A percentile compares a stretch with the other conserved stretches of the same genome.
Evolutionary conservation across 2,797 vertebrate genomes (phyloP).

Genomic region (Menidia menidia): DNA sequence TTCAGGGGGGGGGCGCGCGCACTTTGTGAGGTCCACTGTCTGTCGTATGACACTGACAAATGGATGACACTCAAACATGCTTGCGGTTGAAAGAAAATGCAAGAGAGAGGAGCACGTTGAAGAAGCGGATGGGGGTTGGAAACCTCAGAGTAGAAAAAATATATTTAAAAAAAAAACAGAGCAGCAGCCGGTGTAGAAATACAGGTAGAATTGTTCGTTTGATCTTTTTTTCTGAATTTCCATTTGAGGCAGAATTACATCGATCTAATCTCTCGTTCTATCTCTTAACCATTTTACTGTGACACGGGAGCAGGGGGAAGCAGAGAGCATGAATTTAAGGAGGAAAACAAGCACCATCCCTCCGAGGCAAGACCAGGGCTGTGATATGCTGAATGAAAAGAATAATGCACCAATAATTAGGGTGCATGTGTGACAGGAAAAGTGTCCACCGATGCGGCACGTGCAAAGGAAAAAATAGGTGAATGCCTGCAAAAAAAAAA

Average conservation of each 20-base stretch:
- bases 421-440: conserved; percentile 1
- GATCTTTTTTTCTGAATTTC: conserved; percentile 39
- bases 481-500: conserved; percentile 43
- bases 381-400: conserved; percentile 7
- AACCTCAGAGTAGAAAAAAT: conserved; percentile 3
- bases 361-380: background rate
- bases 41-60: conserved; percentile 71
- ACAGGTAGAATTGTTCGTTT: background rate
- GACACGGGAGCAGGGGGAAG: conserved; percentile 31
- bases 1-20: conserved; percentile 40
- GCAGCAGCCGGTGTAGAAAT: conserved; percentile 5
- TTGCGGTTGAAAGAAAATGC: conserved; percentile 67
- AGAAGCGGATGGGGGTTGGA: conserved; percentile 27
- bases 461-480: background rate
- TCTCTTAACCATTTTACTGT: conserved; percentile 28
- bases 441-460: background rate
- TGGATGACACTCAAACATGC: conserved; percentile 73
- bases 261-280: conserved; percentile 27
- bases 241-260: conserved; percentile 26
- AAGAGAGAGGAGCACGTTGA: conserved; percentile 55
- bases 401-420: conserved; percentile 13
- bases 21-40: conserved; percentile 67
- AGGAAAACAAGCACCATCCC: background rate
- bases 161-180: background rate
- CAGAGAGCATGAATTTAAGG: background rate